These are phyloP conservation scores for Muschampia plurimacula DNA, from an alignment of 2,888 invertebrate genomes.

Conservation along the genomic window DNA sequence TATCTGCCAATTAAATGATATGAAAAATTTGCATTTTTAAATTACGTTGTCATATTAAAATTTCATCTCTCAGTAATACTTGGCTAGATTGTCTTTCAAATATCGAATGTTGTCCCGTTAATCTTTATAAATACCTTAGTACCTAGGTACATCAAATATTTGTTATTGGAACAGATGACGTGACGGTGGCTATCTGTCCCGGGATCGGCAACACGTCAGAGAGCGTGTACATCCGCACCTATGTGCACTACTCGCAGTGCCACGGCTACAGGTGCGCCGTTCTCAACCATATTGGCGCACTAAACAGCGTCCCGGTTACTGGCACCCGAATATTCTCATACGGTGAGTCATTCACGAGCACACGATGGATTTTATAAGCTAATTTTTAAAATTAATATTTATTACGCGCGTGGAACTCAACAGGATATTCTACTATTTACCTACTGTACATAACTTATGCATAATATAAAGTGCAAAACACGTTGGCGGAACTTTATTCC, in stretches of 20 bases:
- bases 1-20: too few relatives aligned
- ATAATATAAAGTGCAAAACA: neutral
- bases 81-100: too few relatives aligned
- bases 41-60: too few relatives aligned
- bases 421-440: neutral
- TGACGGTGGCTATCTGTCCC: conserved; percentile 95
- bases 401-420: neutral
- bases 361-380: neutral
- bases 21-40: too few relatives aligned
- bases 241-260: conserved; percentile 96
- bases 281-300: conserved; percentile 96
- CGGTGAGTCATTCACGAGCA: conserved; percentile 85
- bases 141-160: neutral
- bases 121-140: too few relatives aligned
- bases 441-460: neutral
- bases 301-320: conserved; percentile 94
- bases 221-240: conserved; percentile 96
- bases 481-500: neutral
- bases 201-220: conserved; percentile 98
- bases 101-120: too few relatives aligned
- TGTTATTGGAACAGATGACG: conserved; percentile 88
- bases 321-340: conserved; percentile 96
- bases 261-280: conserved; percentile 97
- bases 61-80: too few relatives aligned
- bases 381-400: neutral